Evolutionary conservation across 2,797 vertebrate species (phyloP), one percentile per base, ranked within the genome.

Genomic region (Chanos chanos): DNA sequence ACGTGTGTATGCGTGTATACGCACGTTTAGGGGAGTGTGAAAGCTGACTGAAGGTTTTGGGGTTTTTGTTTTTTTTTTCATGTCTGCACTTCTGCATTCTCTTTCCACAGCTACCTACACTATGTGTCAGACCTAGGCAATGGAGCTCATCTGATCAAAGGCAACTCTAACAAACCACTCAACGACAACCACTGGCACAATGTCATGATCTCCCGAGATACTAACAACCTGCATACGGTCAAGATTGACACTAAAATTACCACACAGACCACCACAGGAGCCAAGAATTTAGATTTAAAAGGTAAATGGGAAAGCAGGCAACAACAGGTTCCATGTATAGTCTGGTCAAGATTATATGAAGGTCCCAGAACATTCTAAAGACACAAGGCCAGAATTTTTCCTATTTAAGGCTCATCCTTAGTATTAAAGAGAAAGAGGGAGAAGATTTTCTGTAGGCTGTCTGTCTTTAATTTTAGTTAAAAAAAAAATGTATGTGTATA

Each of bases 181-280:
- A 97, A 96, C n/a, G 96, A 98, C 89, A 97, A 97, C 85, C 92
- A 97, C 73, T 98, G 96, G 96, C 96, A 98, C 77, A 97, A 94
- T 4, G 95, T 98, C 56, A 93, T 98, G 81, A 96, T 98, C 81
- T 98, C 96, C 31, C 86, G 94, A 76, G 96, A 98, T 80, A 94
- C 92, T 64, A 97, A 93, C 89, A 98, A 97, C 73, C 90, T 96
- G 18, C 96, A 98, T 81, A 97, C 91, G 1, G 95, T 98, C 64
- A 98, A 97, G 85, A 97, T 98, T 2, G 95, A 98, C 78, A 96
- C 94, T 9, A 97, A 97, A 84, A 87, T 94, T 82, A 97, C 94
- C 21, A 97, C 95, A 0, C 96, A 98, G 76, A 96, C 92, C 65
- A 97, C 95, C 1, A 86, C 92, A 0, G 96, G 96, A 77, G 96